Evolutionary conservation across 35 echinoderm and acorn worm species (phyloP).

Genomic region (Antedon bifida): DNA sequence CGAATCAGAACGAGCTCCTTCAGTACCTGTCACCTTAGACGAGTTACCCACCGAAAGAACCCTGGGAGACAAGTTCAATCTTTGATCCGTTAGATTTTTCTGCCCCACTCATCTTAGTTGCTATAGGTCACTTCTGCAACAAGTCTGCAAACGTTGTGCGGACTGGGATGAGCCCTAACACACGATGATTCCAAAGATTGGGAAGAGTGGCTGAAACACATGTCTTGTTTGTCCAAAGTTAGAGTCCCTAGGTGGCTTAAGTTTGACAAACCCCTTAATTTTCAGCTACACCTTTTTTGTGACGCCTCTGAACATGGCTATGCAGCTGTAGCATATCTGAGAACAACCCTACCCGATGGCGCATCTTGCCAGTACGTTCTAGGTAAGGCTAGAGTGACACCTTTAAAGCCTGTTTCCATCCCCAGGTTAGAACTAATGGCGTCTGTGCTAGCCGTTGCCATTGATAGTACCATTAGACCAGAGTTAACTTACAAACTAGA

Average conservation of each 20-base stretch:
- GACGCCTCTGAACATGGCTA: conserved; percentile 33
- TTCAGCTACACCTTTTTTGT: conserved; percentile 31
- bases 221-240: conserved; percentile 3
- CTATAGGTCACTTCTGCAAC: conserved; percentile 8
- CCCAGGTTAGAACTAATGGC: conserved; percentile 46
- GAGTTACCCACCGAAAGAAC: conserved; percentile 44
- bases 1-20: conserved; percentile 26
- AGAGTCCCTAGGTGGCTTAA: conserved; percentile 14
- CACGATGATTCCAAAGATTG: background rate
- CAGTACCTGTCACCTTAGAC: conserved; percentile 16
- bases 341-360: background rate
- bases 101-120: background rate
- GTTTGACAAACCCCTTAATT: background rate
- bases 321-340: conserved; percentile 19
- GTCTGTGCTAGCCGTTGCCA: background rate
- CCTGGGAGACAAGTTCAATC: conserved; percentile 25
- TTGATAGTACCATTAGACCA: background rate
- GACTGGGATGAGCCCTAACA: conserved; percentile 31
- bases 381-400: conserved; percentile 35
- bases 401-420: conserved; percentile 22
- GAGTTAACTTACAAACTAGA: background rate
- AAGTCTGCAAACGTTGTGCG: conserved; percentile 16
- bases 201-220: conserved; percentile 7
- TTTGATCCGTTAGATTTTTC: conserved; percentile 24
- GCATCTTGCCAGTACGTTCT: background rate